Conservation (phyloP, 2,888 invertebrate genomes). For the Limnephilus marmoratus region DNA sequence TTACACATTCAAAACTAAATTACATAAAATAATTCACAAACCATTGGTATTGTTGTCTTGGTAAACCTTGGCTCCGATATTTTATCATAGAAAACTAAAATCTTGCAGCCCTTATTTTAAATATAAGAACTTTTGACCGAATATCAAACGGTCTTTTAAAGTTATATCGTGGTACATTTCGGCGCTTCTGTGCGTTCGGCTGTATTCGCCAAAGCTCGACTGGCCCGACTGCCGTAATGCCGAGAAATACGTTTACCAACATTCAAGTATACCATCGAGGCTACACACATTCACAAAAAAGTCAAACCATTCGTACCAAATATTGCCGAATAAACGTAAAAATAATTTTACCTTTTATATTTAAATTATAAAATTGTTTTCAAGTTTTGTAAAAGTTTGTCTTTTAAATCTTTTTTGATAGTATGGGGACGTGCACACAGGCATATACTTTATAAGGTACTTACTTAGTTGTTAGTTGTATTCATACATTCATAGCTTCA, state of each 20-base stretch:
- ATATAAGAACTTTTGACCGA: too few species aligned
- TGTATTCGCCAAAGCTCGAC: conserved; percentile 54
- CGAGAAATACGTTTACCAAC: neutral
- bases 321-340: neutral
- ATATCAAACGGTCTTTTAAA: neutral
- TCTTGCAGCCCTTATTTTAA: too few species aligned
- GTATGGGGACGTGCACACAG: neutral
- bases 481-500: neutral
- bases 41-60: too few species aligned
- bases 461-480: neutral
- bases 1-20: too few species aligned
- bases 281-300: neutral
- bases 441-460: neutral
- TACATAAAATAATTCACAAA: too few species aligned
- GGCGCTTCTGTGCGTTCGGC: conserved; percentile 55
- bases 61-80: too few species aligned
- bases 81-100: too few species aligned
- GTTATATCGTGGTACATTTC: neutral
- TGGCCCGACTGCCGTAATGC: conserved; percentile 28
- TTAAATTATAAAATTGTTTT: neutral
- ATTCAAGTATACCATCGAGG: neutral
- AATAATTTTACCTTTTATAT: neutral
- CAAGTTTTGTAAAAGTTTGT: neutral
- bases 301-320: neutral
- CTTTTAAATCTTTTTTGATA: neutral